These are phyloP conservation scores for Bombus waltoni DNA, from an alignment of 1,140 invertebrate genomes.

Conservation along the genomic window DNA sequence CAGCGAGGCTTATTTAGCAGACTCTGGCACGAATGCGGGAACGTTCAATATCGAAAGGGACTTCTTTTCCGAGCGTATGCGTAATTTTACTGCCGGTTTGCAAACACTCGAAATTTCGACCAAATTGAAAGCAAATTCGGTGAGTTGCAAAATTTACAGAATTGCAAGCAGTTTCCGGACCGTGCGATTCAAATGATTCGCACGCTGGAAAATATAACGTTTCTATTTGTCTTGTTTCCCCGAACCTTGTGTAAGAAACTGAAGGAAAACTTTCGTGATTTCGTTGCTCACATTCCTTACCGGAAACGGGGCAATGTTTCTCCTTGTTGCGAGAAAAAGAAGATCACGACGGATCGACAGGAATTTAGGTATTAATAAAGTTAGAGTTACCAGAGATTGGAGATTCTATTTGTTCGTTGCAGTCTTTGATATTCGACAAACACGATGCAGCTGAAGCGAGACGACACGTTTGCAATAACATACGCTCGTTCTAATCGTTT, in stretches of 20 bases:
- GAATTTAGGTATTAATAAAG: conserved; percentile 10
- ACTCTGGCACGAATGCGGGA: conserved; percentile 1
- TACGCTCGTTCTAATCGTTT: too few relatives aligned
- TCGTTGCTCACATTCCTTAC: not conserved
- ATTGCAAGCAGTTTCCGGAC: not conserved
- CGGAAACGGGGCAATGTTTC: not conserved
- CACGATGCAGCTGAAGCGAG: too few relatives aligned
- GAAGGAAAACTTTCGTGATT: too few relatives aligned
- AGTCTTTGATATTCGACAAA: not conserved
- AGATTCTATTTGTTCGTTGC: too few relatives aligned
- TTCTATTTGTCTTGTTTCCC: not conserved
- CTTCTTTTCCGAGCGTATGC: not conserved
- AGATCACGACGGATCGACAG: not conserved
- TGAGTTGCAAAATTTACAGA: not conserved
- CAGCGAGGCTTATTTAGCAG: not conserved
- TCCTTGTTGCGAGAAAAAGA: not conserved
- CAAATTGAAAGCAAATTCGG: conserved; percentile 26
- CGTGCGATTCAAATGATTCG: not conserved
- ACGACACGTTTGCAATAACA: too few relatives aligned
- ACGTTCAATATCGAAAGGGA: conserved; percentile 26
- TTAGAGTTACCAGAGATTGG: not conserved
- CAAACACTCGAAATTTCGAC: conserved; percentile 13
- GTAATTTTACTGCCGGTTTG: conserved; percentile 18
- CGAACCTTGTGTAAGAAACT: too few relatives aligned
- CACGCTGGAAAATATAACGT: not conserved